Evolutionary conservation across 1,140 invertebrate species (phyloP), one percentile per base, ranked within the genome.

Genomic region (Cotesia vestalis): DNA sequence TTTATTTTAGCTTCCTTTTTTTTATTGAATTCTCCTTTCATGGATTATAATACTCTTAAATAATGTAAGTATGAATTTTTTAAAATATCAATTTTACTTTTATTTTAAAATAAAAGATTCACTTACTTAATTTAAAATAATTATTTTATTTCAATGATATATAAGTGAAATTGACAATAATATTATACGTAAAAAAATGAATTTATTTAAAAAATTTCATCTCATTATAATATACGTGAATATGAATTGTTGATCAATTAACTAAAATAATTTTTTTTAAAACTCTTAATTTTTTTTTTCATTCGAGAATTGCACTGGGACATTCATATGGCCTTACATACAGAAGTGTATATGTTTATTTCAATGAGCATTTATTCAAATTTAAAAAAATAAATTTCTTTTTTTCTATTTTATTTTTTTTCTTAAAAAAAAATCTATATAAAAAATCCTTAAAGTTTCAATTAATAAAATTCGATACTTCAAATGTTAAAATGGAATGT

Each of bases 71-170:
- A 46, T 9, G 1, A 2, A 46, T 46, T 46, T 46, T 9, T 46
- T 11, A 46, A 27, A 27, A 27, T 27, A 27, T 27, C 27, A 27
- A 27, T 27, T 27, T 27, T 27, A 27, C 27, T 27, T 27, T 27
- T 3, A 27, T 27, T 8, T 46, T 46, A 46, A 9, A 35, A 61
- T 4, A 34, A 61, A 61, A 27, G 11, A 20, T 27, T 60, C 17
- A 20, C 20, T 27, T 27, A 12, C 27, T 27, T 12, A 17, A 57
- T 57, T 57, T 5, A 57, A 17, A 14, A 20, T 46, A 14, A 52
- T 66, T 66, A 52, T 66, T 52, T 66, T 66, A 66, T 66, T 66
- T 27, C 20, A 66, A 66, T 66, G n/a, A 66, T 17, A 66, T 52
- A 17, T 40, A 46, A 46, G 8, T 66, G 63, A 66, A 12, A 66